Evolutionary conservation across 2,113 vertebrate species (phyloP).

Genomic region (Hydrolagus affinis): DNA sequence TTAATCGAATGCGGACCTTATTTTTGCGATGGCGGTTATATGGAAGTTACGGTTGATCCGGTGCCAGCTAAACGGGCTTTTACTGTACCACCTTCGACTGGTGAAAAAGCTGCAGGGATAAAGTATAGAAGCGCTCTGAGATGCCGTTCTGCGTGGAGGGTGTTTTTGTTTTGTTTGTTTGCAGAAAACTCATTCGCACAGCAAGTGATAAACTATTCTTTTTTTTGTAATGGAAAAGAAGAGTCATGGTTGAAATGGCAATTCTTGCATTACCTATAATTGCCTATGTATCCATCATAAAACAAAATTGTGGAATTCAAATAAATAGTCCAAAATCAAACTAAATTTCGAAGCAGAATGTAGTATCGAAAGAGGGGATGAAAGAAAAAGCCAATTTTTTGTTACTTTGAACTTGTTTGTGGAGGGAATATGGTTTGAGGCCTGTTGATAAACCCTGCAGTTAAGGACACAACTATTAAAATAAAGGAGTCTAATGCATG

Average conservation of each 20-base stretch:
- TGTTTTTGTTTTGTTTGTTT: no score
- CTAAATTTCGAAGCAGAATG: no score
- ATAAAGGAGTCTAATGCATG: slow-evolving; percentile 22
- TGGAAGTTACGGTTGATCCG: no score
- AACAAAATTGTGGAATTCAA: slow-evolving; percentile 14
- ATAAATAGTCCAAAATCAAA: slow-evolving; percentile 18
- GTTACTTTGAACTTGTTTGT: background rate
- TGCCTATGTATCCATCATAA: background rate
- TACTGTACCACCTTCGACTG: background rate
- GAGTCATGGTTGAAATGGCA: background rate
- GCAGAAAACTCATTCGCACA: background rate
- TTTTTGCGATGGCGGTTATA: no score
- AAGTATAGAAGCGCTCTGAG: no score
- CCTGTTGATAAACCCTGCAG: slow-evolving; percentile 12
- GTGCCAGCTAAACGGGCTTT: no score
- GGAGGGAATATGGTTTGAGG: background rate
- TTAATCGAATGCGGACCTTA: no score
- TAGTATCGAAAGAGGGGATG: background rate
- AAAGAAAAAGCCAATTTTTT: background rate
- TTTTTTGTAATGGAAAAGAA: background rate
- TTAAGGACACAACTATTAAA: slow-evolving; percentile 3
- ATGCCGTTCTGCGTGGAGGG: no score
- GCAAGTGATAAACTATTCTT: background rate
- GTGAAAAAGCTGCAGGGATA: no score
- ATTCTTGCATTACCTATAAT: background rate